These are phyloP conservation scores for Empis stercorea DNA, from an alignment of 2,888 invertebrate species.

Conservation along the genomic window DNA sequence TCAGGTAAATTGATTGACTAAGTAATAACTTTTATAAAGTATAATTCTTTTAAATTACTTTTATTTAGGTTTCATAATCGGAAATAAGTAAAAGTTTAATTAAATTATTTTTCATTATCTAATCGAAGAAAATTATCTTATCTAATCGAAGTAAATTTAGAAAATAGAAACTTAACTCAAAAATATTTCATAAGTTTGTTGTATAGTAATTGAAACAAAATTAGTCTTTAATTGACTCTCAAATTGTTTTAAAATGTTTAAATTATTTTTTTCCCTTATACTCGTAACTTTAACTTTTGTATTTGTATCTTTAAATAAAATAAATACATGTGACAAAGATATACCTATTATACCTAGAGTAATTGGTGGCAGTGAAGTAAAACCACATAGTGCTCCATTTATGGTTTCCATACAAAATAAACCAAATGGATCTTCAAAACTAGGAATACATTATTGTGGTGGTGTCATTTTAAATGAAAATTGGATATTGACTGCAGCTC, in stretches of 20 bases:
- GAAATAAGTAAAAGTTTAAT: too few species aligned
- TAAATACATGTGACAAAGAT: not conserved
- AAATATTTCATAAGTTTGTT: too few species aligned
- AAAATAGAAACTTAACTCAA: too few species aligned
- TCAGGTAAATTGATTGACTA: too few species aligned
- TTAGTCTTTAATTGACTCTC: not conserved
- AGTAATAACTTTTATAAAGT: too few species aligned
- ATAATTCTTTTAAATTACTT: too few species aligned
- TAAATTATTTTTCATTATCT: too few species aligned
- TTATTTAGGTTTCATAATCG: too few species aligned
- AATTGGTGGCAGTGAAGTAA: conserved; percentile 19
- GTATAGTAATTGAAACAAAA: not conserved
- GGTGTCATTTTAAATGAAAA: conserved; percentile 31
- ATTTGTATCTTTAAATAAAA: not conserved
- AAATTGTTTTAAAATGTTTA: not conserved
- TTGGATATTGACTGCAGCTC: conserved; percentile 34
- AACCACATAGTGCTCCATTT: conserved; percentile 29
- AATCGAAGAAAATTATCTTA: too few species aligned
- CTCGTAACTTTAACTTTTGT: not conserved
- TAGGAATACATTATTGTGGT: conserved; percentile 29
- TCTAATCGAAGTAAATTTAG: too few species aligned
- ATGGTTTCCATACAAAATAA: conserved; percentile 28
- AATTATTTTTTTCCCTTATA: not conserved
- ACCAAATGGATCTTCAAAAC: conserved; percentile 17
- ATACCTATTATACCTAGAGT: not conserved